Evolutionary conservation across 2,113 vertebrate species (phyloP), one percentile per base, ranked within the genome.

Genomic region (Xyrauchen texanus): DNA sequence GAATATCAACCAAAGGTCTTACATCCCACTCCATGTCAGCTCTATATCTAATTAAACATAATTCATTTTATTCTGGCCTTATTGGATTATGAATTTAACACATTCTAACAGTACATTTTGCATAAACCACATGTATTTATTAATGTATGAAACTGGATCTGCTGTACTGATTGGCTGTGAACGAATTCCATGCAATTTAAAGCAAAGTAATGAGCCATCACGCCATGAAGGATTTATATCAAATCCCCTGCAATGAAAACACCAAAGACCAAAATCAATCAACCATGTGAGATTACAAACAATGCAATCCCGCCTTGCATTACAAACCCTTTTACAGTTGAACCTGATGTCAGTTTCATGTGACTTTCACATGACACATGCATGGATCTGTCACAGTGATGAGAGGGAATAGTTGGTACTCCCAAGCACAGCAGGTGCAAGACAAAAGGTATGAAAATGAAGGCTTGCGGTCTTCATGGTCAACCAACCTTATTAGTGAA

Each of bases 1-100:
- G 85, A 77, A 81, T 68, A 83, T 86, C 81, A 78, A 82, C 79
- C 74, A 81, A 77, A 82, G 77, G 79, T 80, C 62, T 80, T 79
- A 85, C 82, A 80, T 77, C 79, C 84, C 69, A 61, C 69, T 79
- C 57, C 53, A 62, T 71, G 76, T 77, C 79, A 84, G 76, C 52
- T 15, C 46, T 69, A 70, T 81, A 68, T 21, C 76, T 78, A 84
- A 84, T 84, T 84, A 81, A 79, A 84, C 74, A 78, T 77, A 75
- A 70, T 69, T 15, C 60, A 13, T 77, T 68, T 66, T 66, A 66
- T 57, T 65, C 74, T 6, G 52, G 68, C 49, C 55, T 71, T 62
- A 47, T 45, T 61, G 49, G 63, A 68, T 61, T 74, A 44, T 1
- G 12, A 62, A 58, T 47, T 51, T 63, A 72, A 61, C 69, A 74